Conservation (phyloP, 2,888 invertebrate genomes). For the Patella pellucida region DNA sequence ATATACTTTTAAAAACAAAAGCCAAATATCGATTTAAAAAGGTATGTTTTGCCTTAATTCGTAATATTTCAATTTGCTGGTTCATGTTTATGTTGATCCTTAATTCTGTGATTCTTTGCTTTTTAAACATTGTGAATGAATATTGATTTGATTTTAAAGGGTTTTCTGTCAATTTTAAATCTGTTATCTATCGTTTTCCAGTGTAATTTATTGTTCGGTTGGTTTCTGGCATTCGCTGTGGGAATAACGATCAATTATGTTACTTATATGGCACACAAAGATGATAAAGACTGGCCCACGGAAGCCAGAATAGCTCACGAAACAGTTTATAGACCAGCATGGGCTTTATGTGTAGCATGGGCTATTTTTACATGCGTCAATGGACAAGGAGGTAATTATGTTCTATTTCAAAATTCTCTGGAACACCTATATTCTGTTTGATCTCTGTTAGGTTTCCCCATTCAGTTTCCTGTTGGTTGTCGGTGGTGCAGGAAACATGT, state of each 20-base stretch:
- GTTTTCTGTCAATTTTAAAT: no score
- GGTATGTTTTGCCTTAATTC: constrained; percentile 20
- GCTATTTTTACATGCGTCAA: constrained; percentile 25
- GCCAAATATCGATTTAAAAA: constrained; percentile 32
- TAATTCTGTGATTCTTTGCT: no score
- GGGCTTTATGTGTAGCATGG: constrained; percentile 25
- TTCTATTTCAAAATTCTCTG: not conserved
- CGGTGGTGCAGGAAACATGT: no score
- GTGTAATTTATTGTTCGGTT: constrained; percentile 12
- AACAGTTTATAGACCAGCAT: constrained; percentile 24
- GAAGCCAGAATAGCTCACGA: constrained; percentile 20
- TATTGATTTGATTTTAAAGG: no score
- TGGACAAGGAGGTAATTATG: constrained; percentile 22
- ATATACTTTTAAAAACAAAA: constrained; percentile 29
- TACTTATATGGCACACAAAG: constrained; percentile 26
- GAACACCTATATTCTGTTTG: no score
- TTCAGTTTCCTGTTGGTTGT: no score
- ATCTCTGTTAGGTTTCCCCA: no score
- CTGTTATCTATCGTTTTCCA: not conserved
- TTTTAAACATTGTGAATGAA: no score
- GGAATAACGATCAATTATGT: constrained; percentile 17
- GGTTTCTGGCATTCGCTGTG: constrained; percentile 8
- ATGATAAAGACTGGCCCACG: constrained; percentile 18
- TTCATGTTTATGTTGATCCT: no score
- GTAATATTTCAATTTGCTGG: no score